Percentiles rank a stretch among this genome's conserved stretches.
Conservation (phyloP, 2,113 vertebrate genomes). For the Trematomus loennbergii region DNA sequence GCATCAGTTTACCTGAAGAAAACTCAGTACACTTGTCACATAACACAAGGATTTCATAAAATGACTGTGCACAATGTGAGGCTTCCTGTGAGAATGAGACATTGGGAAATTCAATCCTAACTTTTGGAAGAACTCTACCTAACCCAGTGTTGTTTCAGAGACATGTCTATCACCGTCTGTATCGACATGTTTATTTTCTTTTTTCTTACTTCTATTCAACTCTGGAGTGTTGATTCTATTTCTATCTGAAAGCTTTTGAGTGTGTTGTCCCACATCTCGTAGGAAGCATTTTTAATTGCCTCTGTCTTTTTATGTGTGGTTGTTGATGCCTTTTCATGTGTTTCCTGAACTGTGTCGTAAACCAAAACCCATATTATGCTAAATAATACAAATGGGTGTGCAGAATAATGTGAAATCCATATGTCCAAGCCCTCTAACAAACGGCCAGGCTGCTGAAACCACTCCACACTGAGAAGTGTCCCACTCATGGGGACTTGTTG, state of each 20-base stretch:
- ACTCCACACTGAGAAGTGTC: not conserved
- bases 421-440: not conserved
- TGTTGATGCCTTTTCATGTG: not conserved
- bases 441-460: not conserved
- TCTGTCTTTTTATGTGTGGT: not conserved
- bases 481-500: conserved; percentile 7
- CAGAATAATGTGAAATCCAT: not conserved
- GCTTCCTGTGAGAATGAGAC: not conserved
- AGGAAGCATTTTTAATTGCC: conserved; percentile 5
- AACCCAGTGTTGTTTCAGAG: not conserved
- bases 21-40: not conserved
- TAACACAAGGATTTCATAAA: not conserved
- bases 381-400: not conserved
- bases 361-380: not conserved
- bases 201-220: conserved; percentile 6
- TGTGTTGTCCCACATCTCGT: conserved; percentile 1
- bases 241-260: conserved; percentile 13
- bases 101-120: not conserved
- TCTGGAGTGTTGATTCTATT: conserved; percentile 11
- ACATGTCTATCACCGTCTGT: not conserved
- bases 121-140: not conserved
- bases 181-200: not conserved
- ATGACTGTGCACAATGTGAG: not conserved
- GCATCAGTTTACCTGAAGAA: conserved; percentile 14
- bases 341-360: not conserved